Evolutionary conservation across 2,888 invertebrate genomes (phyloP).

Genomic region (Platycnemis pennipes): DNA sequence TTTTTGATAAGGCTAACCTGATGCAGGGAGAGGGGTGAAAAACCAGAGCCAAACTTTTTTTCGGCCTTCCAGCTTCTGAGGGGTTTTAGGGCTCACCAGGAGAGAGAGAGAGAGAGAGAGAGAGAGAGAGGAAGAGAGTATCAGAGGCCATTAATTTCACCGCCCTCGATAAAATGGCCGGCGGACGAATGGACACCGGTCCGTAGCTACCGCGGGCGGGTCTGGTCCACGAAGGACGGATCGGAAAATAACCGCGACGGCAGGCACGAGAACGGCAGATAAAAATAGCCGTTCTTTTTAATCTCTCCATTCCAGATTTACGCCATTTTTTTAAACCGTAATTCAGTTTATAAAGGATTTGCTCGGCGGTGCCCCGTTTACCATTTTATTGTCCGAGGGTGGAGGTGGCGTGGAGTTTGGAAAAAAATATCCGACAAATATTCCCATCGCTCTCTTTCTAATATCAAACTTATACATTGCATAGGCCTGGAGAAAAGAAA

Average conservation of each 20-base stretch:
- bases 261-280: not conserved
- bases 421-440: not conserved
- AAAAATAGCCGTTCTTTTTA: not conserved
- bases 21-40: not conserved
- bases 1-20: slow-evolving; percentile 34
- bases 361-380: not conserved
- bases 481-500: not conserved
- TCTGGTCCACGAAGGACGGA: not conserved
- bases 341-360: slow-evolving; percentile 28
- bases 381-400: not conserved
- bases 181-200: not conserved
- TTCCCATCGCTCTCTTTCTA: not conserved
- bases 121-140: not conserved
- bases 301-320: not conserved
- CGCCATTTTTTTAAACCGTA: slow-evolving; percentile 10
- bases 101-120: not conserved
- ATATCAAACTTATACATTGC: not conserved
- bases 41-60: not conserved
- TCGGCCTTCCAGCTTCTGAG: slow-evolving; percentile 3
- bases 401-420: not conserved
- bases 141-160: not conserved
- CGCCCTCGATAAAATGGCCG: not conserved
- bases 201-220: not conserved
- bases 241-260: not conserved
- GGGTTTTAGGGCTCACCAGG: not conserved